These are phyloP conservation scores for Leptarthrus brevirostris DNA, from an alignment of 2,888 invertebrate species.

Conservation along the genomic window DNA sequence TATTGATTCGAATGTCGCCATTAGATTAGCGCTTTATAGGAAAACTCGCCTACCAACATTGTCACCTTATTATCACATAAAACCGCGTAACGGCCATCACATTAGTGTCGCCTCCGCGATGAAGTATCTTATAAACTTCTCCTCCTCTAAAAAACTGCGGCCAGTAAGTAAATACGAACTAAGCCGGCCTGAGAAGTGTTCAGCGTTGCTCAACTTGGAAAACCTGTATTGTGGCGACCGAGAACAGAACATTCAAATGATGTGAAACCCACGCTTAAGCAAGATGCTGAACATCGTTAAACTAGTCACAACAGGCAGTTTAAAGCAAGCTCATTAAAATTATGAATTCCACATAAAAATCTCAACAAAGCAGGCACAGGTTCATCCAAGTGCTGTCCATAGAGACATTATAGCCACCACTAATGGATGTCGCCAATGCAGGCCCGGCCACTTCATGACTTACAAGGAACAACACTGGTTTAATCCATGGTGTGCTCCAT, in stretches of 20 bases:
- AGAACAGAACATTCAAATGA: background rate
- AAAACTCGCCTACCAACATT: constrained; percentile 12
- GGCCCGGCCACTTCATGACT: background rate
- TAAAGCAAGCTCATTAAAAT: constrained; percentile 48
- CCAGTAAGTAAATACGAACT: background rate
- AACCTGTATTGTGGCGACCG: background rate
- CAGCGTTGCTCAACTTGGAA: background rate
- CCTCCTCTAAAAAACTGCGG: background rate
- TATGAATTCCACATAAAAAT: constrained; percentile 52
- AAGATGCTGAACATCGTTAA: background rate
- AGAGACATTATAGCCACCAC: constrained; percentile 46
- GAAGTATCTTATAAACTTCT: background rate
- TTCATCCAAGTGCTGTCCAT: constrained; percentile 11
- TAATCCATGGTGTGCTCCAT: background rate
- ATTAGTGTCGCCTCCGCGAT: constrained; percentile 7
- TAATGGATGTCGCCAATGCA: constrained; percentile 42
- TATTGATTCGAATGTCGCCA: background rate
- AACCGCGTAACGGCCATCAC: constrained; percentile 2
- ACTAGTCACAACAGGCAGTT: constrained; percentile 43
- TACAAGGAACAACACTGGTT: background rate
- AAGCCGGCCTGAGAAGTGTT: background rate
- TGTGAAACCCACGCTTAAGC: background rate
- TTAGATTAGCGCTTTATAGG: background rate
- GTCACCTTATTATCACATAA: background rate
- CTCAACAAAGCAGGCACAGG: constrained; percentile 46